A percentile compares a stretch with the other conserved stretches of the same genome.
Conservation (phyloP, 92 coral and sea anemone genomes). For the Porites lobata region DNA sequence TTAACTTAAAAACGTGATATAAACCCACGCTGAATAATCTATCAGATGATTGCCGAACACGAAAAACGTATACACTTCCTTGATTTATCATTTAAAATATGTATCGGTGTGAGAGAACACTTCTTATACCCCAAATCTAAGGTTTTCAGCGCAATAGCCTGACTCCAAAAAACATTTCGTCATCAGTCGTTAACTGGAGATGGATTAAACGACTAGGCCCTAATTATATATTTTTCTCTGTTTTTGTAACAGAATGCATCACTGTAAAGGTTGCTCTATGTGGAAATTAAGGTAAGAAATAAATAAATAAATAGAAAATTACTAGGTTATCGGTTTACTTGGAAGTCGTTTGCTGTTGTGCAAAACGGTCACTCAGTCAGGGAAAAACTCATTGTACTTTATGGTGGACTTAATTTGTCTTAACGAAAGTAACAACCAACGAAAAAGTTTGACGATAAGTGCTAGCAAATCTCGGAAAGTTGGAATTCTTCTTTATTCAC, state of each 20-base stretch:
- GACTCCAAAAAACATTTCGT: neutral
- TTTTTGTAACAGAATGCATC: slow-evolving; percentile 31
- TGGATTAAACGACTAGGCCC: neutral
- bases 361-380: neutral
- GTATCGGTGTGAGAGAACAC: neutral
- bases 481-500: slow-evolving; percentile 7
- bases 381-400: neutral
- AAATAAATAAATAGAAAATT: neutral
- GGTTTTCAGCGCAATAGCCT: too few species aligned
- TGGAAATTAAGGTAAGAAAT: slow-evolving; percentile 39
- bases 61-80: neutral
- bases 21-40: slow-evolving; percentile 14
- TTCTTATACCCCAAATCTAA: neutral
- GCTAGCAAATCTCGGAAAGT: neutral
- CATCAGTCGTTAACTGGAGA: neutral
- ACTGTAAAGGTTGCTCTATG: neutral
- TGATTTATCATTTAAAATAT: neutral
- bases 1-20: neutral
- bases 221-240: neutral
- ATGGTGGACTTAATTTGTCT: neutral
- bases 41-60: neutral
- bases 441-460: neutral
- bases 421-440: neutral
- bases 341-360: neutral
- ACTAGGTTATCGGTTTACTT: neutral